Evolutionary conservation across 2,113 vertebrate genomes (phyloP).

Genomic region (Brienomyrus longianalis): DNA sequence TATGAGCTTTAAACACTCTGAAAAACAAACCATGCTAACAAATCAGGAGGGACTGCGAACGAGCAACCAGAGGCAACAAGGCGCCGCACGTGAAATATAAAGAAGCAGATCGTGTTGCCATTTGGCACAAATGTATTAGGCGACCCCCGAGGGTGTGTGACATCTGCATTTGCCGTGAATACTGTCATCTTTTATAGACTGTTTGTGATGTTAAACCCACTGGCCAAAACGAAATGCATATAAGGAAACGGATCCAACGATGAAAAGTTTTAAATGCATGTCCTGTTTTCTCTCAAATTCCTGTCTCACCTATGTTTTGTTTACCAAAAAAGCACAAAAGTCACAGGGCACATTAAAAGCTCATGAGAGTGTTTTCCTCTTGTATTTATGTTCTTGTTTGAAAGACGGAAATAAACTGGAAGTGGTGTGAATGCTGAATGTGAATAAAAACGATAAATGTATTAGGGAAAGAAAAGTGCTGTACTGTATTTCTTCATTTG

Average conservation of each 20-base stretch:
- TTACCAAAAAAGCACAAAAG: background rate
- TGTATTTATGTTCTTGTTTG: constrained; percentile 46
- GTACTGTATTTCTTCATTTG: background rate
- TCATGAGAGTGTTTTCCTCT: constrained; percentile 46
- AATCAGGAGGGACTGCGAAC: background rate
- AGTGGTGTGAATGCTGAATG: background rate
- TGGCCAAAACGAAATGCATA: constrained; percentile 61
- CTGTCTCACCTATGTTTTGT: background rate
- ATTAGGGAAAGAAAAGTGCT: background rate
- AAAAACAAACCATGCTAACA: background rate
- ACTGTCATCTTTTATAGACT: constrained; percentile 29
- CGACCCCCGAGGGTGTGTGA: background rate
- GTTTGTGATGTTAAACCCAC: constrained; percentile 51
- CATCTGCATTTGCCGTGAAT: constrained; percentile 21
- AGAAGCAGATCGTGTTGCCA: background rate
- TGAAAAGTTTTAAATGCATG: background rate
- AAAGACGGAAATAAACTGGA: constrained; percentile 32
- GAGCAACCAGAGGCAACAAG: too few relatives aligned
- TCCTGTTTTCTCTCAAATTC: background rate
- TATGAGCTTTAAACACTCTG: background rate
- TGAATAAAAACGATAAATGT: background rate
- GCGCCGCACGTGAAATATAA: background rate
- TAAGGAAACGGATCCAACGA: background rate
- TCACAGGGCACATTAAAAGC: background rate
- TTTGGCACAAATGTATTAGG: background rate